These are phyloP conservation scores for Seladonia tumulorum DNA, from an alignment of 2,888 invertebrate genomes.

Conservation along the genomic window DNA sequence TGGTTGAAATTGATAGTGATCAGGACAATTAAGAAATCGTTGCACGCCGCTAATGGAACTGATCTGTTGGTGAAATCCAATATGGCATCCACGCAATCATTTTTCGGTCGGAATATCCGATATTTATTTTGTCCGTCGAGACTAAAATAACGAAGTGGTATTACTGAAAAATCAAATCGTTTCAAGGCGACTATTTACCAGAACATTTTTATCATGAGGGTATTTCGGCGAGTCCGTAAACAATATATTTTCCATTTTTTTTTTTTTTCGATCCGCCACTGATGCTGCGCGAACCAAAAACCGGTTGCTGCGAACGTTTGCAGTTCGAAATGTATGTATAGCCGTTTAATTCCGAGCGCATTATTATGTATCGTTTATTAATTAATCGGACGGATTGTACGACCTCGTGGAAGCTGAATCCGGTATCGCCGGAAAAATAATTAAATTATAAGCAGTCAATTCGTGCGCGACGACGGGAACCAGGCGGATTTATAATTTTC, in stretches of 20 bases:
- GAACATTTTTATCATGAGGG: not conserved
- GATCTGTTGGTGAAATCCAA: not conserved
- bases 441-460: slow-evolving; percentile 1
- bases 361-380: not conserved
- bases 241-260: not conserved
- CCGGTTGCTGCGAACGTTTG: not conserved
- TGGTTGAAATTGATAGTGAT: too few relatives aligned
- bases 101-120: not conserved
- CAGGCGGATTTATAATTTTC: not conserved
- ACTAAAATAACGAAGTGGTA: not conserved
- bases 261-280: not conserved
- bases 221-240: not conserved
- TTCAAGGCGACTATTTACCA: not conserved
- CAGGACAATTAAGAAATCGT: not conserved
- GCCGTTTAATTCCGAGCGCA: not conserved
- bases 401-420: not conserved
- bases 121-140: not conserved
- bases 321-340: not conserved
- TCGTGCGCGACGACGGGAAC: not conserved
- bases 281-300: not conserved
- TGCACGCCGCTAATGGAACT: not conserved
- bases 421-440: not conserved
- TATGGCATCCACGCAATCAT: not conserved
- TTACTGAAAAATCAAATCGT: not conserved
- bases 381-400: not conserved